These are phyloP conservation scores for Cisticola juncidis DNA, from an alignment of 2,113 vertebrate species.

Conservation along the genomic window DNA sequence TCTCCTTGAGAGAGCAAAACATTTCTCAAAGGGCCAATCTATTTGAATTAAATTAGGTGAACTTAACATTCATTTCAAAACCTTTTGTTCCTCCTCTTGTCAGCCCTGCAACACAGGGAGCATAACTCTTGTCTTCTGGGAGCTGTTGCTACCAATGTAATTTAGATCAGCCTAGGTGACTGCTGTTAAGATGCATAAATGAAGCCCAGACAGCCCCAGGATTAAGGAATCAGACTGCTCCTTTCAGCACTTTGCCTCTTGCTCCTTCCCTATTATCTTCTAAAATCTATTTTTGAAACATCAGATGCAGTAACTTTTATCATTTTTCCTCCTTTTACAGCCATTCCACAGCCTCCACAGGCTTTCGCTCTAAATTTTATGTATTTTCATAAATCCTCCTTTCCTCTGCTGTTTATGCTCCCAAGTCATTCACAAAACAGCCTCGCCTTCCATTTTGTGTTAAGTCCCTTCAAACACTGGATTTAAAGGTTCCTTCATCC, in stretches of 20 bases:
- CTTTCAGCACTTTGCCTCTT: neutral
- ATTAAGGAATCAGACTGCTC: neutral
- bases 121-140: neutral
- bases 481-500: neutral
- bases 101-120: neutral
- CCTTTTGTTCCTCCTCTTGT: conserved; percentile 32
- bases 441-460: neutral
- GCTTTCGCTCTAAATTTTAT: neutral
- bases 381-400: conserved; percentile 1
- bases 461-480: neutral
- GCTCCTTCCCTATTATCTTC: neutral
- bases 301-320: neutral
- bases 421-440: neutral
- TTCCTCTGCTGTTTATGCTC: neutral
- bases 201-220: neutral
- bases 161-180: conserved; percentile 18
- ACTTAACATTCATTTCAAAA: conserved; percentile 25
- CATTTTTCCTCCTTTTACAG: neutral
- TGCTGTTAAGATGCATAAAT: neutral
- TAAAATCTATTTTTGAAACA: neutral
- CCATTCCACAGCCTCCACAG: neutral
- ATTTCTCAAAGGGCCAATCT: conserved; percentile 5
- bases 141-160: conserved; percentile 7
- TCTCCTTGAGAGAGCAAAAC: neutral
- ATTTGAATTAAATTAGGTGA: conserved; percentile 25